A percentile compares a stretch with the other conserved stretches of the same genome.
Evolutionary conservation across 30 jellyfish, hydroid and myxozoan genomes (phyloP).

Genomic region (Phacellophora camtschatica): DNA sequence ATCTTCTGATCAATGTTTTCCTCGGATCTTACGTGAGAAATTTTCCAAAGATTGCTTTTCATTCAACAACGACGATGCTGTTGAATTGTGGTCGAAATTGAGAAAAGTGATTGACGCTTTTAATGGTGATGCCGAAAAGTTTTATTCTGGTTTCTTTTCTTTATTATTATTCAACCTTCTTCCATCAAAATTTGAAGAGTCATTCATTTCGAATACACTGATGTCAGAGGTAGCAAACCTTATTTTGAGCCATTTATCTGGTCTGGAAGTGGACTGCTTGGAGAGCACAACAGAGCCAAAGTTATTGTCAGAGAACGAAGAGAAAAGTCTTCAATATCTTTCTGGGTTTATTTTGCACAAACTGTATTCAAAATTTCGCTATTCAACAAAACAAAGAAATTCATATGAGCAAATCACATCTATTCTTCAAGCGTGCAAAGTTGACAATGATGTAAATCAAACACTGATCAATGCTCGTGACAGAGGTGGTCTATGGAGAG

Average conservation of each 20-base stretch:
- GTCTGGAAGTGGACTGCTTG: neutral
- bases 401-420: neutral
- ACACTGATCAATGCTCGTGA: constrained; percentile 14
- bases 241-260: constrained; percentile 6
- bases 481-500: constrained; percentile 24
- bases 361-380: constrained; percentile 6
- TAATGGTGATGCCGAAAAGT: constrained; percentile 42
- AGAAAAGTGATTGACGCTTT: neutral
- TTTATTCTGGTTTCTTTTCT: constrained; percentile 32
- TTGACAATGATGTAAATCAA: neutral
- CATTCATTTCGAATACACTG: constrained; percentile 26
- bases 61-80: constrained; percentile 10
- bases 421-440: constrained; percentile 19
- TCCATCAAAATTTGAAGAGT: constrained; percentile 23
- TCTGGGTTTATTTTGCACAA: constrained; percentile 30
- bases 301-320: constrained; percentile 32
- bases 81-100: neutral
- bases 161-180: constrained; percentile 7
- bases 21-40: neutral
- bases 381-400: constrained; percentile 1
- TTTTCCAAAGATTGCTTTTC: neutral
- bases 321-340: constrained; percentile 27
- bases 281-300: constrained; percentile 1
- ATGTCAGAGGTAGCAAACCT: constrained; percentile 27
- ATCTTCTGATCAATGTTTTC: neutral